Percentiles rank a stretch among this genome's conserved stretches.
phyloP scores from a whole-genome alignment of 1,140 invertebrate genomes.

The Bombus confusus region DNA sequence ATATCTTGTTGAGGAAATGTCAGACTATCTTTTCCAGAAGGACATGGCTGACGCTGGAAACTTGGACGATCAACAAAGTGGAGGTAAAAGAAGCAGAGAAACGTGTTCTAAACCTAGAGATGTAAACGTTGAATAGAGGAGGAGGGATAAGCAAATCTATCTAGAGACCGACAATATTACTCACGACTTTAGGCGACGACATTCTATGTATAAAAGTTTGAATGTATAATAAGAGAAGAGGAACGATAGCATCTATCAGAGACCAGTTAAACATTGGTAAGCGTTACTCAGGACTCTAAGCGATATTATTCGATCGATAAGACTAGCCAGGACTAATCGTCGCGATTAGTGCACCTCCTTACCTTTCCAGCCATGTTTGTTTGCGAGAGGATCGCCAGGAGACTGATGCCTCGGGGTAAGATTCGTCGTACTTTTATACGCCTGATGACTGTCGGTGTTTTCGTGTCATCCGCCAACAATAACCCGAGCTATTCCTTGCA shows the following conservation, averaged over 20 bases:
- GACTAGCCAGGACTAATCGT: background rate
- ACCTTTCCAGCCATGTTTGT: constrained; percentile 80
- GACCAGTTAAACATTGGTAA: too few relatives aligned
- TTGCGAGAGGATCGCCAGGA: constrained; percentile 70
- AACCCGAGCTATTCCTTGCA: constrained; percentile 67
- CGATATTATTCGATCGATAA: background rate
- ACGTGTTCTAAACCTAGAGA: too few relatives aligned
- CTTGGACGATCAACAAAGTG: too few relatives aligned
- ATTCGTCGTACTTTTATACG: constrained; percentile 80
- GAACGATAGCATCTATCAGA: too few relatives aligned
- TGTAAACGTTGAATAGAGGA: background rate
- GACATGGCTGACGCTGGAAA: too few relatives aligned
- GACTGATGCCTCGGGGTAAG: constrained; percentile 79
- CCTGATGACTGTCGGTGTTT: constrained; percentile 64
- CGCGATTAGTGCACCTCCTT: constrained; percentile 38
- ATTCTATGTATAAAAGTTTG: too few relatives aligned
- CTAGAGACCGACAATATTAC: background rate
- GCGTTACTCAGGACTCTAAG: too few relatives aligned
- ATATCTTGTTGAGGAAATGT: too few relatives aligned
- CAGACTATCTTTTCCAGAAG: too few relatives aligned
- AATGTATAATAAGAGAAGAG: too few relatives aligned
- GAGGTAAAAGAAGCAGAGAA: too few relatives aligned
- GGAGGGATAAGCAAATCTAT: background rate
- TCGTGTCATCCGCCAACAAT: constrained; percentile 62
- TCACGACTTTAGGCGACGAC: too few relatives aligned